Base-by-base conservation (phyloP, 2,888 invertebrate species). In the Dermolepida albohirtum region DNA sequence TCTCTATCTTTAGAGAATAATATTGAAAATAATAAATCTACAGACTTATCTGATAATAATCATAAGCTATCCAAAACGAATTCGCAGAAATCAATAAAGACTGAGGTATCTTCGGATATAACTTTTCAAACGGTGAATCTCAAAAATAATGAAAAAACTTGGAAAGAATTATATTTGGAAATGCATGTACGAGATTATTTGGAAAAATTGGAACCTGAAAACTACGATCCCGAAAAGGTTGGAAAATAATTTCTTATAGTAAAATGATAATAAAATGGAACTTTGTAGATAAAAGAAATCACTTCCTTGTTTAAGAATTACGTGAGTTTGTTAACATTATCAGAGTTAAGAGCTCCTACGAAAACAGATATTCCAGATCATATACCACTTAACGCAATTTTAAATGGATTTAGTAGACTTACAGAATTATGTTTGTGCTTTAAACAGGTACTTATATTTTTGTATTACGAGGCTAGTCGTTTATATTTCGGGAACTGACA, bases 141-240 rank as follows among this genome's bases (percentile, higher is more conserved):
- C 22, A 1, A 54, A 62, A 5, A 54, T 67, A 11, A 11, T n/a
- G 8, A 16, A 66, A 74, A 74, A 64, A 73, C 72, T 40, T 82
- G 82, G 82, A 81, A 81, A 55, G 74, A 78, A 66, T 76, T 70
- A 62, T 82, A 75, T 73, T 71, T 82, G 27, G 81, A 82, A 73
- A 79, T 74, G 74, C 76, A 81, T 64, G 52, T 81, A 4, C 73
- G 77, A 57, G 79, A 81, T 44, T 77, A 75, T 70, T 70, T 82
- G n/a, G 81, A 82, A 70, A 74, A 76, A 57, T 72, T 82, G 64
- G 75, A 76, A 71, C 81, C 82, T 14, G 80, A 81, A 72, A 72
- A 79, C 39, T 82, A 81, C 65, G 72, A 81, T 66, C 75, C 78
- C 22, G 80, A 79, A 74, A 74, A 78, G 72, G 80, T 80, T 49